Conservation (phyloP, 2,888 invertebrate genomes). For the Galerucella nymphaeae region DNA sequence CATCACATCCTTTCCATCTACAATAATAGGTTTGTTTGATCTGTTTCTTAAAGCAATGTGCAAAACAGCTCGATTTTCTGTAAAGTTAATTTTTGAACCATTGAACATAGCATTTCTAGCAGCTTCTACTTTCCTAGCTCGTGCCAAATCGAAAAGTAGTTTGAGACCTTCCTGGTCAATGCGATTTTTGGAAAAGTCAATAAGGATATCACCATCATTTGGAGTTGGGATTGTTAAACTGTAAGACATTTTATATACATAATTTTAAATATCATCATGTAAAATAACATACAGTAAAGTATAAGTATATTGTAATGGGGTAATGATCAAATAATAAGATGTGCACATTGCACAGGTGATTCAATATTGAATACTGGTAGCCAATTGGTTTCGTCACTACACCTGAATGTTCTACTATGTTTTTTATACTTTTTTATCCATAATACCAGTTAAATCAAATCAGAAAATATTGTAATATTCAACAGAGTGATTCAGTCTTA, state of each 20-base stretch:
- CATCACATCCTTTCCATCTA: slow-evolving; percentile 91
- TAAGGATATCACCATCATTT: slow-evolving; percentile 87
- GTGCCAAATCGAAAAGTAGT: slow-evolving; percentile 84
- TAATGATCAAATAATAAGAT: too few relatives aligned
- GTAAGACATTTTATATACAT: slow-evolving; percentile 34
- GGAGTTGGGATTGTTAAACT: slow-evolving; percentile 83
- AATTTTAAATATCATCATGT: not conserved
- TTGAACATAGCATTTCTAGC: slow-evolving; percentile 91
- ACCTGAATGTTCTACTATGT: too few relatives aligned
- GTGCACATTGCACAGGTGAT: too few relatives aligned
- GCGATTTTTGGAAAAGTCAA: slow-evolving; percentile 98
- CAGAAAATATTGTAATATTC: too few relatives aligned
- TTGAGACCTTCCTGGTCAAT: slow-evolving; percentile 81
- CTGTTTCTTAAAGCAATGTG: slow-evolving; percentile 95
- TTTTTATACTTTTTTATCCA: too few relatives aligned
- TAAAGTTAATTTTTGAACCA: slow-evolving; percentile 97
- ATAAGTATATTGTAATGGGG: too few relatives aligned
- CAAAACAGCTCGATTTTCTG: slow-evolving; percentile 94
- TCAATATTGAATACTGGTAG: too few relatives aligned
- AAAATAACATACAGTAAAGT: too few relatives aligned
- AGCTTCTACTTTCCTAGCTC: slow-evolving; percentile 82
- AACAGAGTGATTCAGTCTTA: too few relatives aligned
- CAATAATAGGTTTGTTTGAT: slow-evolving; percentile 79
- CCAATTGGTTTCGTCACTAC: too few relatives aligned
- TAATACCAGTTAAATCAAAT: too few relatives aligned